phyloP scores from a whole-genome alignment of 2,888 invertebrate genomes.

The Pomacea canaliculata region DNA sequence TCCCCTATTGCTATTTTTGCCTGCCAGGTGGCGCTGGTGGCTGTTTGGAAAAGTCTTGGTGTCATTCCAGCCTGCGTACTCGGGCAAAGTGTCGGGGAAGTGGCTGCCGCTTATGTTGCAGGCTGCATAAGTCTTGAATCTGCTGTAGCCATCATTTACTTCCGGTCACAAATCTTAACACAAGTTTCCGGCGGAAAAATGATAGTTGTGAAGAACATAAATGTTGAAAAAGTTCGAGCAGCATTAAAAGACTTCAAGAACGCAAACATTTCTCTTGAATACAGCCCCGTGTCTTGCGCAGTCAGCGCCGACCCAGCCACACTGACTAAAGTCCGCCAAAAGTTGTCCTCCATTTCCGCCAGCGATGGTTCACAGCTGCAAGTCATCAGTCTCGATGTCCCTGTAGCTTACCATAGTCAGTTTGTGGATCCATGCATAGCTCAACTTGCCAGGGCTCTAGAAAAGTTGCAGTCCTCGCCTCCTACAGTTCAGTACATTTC shows the following conservation, averaged over 20 bases:
- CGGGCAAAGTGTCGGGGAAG: slow-evolving; percentile 57
- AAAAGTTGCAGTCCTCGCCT: slow-evolving; percentile 20
- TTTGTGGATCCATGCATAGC: slow-evolving; percentile 36
- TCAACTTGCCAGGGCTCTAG: slow-evolving; percentile 31
- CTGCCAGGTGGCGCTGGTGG: slow-evolving; percentile 43
- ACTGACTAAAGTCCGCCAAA: slow-evolving; percentile 31
- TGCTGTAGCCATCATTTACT: slow-evolving; percentile 49
- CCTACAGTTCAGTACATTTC: slow-evolving; percentile 38
- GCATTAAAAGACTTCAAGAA: slow-evolving; percentile 23
- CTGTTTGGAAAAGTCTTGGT: slow-evolving; percentile 42
- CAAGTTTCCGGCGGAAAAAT: slow-evolving; percentile 45
- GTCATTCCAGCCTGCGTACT: slow-evolving; percentile 41
- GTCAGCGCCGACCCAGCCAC: slow-evolving; percentile 39
- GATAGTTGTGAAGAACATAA: slow-evolving; percentile 40
- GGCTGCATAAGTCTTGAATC: slow-evolving; percentile 38
- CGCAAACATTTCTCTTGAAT: slow-evolving; percentile 36
- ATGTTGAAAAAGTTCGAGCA: slow-evolving; percentile 29
- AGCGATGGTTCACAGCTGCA: slow-evolving; percentile 10
- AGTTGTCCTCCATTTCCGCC: slow-evolving; percentile 17
- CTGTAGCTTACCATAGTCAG: slow-evolving; percentile 51
- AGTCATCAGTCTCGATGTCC: slow-evolving; percentile 37
- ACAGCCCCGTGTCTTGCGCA: slow-evolving; percentile 32
- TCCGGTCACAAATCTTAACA: slow-evolving; percentile 41
- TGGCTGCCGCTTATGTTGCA: slow-evolving; percentile 46
- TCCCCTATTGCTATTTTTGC: slow-evolving; percentile 51